These are phyloP conservation scores for Zaprionus bogoriensis DNA, from an alignment of 2,888 invertebrate species.

Conservation along the genomic window DNA sequence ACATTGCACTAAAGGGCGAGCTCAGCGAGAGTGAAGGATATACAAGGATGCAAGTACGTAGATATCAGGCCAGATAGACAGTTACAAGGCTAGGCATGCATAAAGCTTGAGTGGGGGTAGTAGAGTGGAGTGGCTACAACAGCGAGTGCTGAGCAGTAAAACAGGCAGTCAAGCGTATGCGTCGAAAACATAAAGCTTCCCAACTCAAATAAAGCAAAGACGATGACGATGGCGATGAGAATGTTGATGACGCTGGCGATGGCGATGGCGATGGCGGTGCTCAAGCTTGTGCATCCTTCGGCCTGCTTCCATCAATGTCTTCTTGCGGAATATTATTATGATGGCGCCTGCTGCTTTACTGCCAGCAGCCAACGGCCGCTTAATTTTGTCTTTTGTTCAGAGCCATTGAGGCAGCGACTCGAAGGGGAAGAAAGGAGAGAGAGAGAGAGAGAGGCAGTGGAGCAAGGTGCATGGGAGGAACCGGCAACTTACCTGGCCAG, in stretches of 20 bases:
- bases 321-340: slow-evolving; percentile 72
- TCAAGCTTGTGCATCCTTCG: slow-evolving; percentile 15
- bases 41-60: background rate
- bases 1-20: slow-evolving; percentile 53
- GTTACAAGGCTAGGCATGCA: slow-evolving; percentile 30
- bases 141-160: slow-evolving; percentile 29
- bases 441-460: background rate
- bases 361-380: slow-evolving; percentile 68
- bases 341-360: slow-evolving; percentile 70
- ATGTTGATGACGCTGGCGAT: slow-evolving; percentile 13
- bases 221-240: slow-evolving; percentile 20
- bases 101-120: background rate
- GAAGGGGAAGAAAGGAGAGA: slow-evolving; percentile 9
- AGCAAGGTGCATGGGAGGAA: background rate
- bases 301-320: slow-evolving; percentile 51
- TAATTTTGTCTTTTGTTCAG: slow-evolving; percentile 73
- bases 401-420: slow-evolving; percentile 50
- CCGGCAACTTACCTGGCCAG: slow-evolving; percentile 49
- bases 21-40: slow-evolving; percentile 2
- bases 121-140: background rate
- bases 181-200: slow-evolving; percentile 57
- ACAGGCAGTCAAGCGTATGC: slow-evolving; percentile 59
- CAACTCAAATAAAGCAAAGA: slow-evolving; percentile 61
- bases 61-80: slow-evolving; percentile 15
- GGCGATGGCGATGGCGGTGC: slow-evolving; percentile 10